phyloP scores from a whole-genome alignment of 2,113 vertebrate genomes.

The Paramisgurnus dabryanus region DNA sequence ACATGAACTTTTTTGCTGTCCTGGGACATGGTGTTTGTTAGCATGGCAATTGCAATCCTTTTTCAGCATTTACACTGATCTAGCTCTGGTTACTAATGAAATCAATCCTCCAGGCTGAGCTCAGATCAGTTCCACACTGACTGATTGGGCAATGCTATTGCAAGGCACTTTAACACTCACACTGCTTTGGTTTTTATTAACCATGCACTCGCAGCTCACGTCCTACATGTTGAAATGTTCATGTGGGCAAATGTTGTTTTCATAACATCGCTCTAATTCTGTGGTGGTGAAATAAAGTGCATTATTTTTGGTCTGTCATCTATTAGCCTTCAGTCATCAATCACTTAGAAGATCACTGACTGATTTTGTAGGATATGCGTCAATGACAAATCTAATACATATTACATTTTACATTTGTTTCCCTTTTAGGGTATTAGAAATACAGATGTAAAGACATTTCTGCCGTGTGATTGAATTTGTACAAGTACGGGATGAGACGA shows the following conservation, averaged over 20 bases:
- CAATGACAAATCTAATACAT: not conserved
- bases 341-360: not conserved
- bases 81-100: slow-evolving; percentile 63
- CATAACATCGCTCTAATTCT: slow-evolving; percentile 1
- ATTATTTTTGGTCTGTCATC: not conserved
- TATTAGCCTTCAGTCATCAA: not conserved
- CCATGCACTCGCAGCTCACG: not conserved
- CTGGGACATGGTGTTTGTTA: not conserved
- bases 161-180: slow-evolving; percentile 44
- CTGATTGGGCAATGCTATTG: slow-evolving; percentile 12
- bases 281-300: not conserved
- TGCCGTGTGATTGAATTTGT: not conserved
- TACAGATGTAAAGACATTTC: not conserved
- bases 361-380: not conserved
- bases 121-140: slow-evolving; percentile 58
- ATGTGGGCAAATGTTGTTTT: not conserved
- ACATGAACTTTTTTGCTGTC: too few species aligned
- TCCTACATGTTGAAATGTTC: slow-evolving; percentile 10
- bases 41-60: not conserved
- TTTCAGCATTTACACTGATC: slow-evolving; percentile 52
- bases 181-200: slow-evolving; percentile 67
- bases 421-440: not conserved
- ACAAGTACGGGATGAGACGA: slow-evolving; percentile 15
- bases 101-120: slow-evolving; percentile 64
- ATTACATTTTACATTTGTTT: slow-evolving; percentile 18